Base-by-base conservation (phyloP, 2,888 invertebrate genomes). In the Dendrolimus pini region DNA sequence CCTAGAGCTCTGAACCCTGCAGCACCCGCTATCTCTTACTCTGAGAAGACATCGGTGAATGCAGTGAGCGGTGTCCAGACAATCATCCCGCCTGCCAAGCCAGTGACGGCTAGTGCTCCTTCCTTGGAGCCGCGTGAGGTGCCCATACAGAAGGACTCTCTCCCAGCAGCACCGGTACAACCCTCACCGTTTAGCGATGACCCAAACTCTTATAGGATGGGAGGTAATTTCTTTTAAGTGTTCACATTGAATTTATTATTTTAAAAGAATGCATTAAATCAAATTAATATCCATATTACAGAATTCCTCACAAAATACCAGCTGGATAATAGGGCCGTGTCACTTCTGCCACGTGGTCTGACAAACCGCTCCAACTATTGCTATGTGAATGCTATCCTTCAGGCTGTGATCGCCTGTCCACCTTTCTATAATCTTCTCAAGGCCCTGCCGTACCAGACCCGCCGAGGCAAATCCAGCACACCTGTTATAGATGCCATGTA, bases 291-390 rank as follows among this genome's bases (percentile, higher is more conserved):
- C 30, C 6, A 30, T 13, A 55, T 93, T 92, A 72, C 92, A 93
- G 96, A 96, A 80, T 95, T 94, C 82, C 89, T 97, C 60, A 89
- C 93, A 1, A 93, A 93, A 70, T 95, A 96, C 77, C 93, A 93
- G 72, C 91, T 96, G 70, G 96, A 97, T 77, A 95, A 96, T 77
- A 93, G 94, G 61, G 93, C 95, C 0, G 94, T 96, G 41, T 94
- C 96, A 62, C 89, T 98, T 54, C 93, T 96, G 72, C 98, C 98
- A 0, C 93, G 98, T 56, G 99, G 99, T 1, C 92, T 99, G 56
- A 96, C 96, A 58, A 99, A 99, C 84, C 94, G 96, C 65, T 97
- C 97, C 64, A 99, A 98, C 88, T 98, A 97, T 86, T 99, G 99
- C 89, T 99, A 98, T 78, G 97, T 98, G 62, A 99, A 99, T 85